Evolutionary conservation across 2,888 invertebrate species (phyloP), one percentile per base, ranked within the genome.

Genomic region (Pelosia muscerda): DNA sequence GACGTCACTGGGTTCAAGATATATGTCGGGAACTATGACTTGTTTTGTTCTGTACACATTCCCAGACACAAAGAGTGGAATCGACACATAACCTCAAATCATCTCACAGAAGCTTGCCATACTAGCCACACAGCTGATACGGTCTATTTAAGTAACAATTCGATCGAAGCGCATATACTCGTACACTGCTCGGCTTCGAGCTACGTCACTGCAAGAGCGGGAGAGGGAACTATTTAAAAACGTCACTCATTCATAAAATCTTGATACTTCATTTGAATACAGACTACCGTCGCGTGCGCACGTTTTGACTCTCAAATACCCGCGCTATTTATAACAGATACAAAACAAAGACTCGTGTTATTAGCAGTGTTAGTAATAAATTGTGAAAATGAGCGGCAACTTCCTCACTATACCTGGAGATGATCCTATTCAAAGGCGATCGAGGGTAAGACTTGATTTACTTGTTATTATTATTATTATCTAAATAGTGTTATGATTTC

Each of bases 161-260:
- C 76, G 81, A 83, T 84, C 73, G 89, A 90, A 89, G 90, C 89
- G 90, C 88, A 90, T 88, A 89, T 90, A 84, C 85, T 87, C 83
- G 86, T 84, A 87, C 88, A 78, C 77, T 67, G 69, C 67, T 75
- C 69, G 58, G 68, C 74, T 79, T 78, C 83, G 78, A 81, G 78
- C 68, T 63, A 74, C 91, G 91, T 90, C 91, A 88, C 83, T 68
- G 72, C 65, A 81, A 71, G 70, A 70, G 69, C 66, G 75, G 73
- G 85, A 73, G 78, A 78, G 85, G 79, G 77, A 77, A 82, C 82
- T 91, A 92, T 92, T 90, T 91, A 89, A 91, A 86, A 90, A 90
- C 95, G 94, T 95, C 95, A 95, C 86, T 83, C 95, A 95, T 95
- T 95, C 95, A 95, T 93, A 88, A 94, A 92, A 81, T 82, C 81